Conservation (phyloP, 2,113 vertebrate genomes). For the Microcebus lehilahytsara region DNA sequence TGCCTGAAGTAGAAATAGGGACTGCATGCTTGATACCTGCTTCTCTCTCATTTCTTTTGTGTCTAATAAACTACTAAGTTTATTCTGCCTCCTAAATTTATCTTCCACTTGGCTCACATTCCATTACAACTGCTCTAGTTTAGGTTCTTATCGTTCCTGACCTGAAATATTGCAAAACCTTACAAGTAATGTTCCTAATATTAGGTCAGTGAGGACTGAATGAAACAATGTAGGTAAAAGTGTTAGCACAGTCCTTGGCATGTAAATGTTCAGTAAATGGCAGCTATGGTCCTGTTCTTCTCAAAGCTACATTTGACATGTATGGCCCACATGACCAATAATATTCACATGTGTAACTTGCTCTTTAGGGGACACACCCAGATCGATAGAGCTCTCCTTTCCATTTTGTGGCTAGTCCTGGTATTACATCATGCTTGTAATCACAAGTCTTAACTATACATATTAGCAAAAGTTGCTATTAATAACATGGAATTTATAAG, state of each 20-base stretch:
- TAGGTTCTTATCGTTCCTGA: not conserved
- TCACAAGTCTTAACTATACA: conserved; percentile 11
- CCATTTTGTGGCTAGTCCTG: conserved; percentile 7
- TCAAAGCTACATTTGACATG: not conserved
- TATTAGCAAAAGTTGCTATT: not conserved
- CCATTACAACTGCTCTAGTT: not conserved
- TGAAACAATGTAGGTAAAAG: not conserved
- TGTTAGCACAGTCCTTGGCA: not conserved
- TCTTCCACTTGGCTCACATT: conserved; percentile 31
- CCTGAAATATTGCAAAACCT: conserved; percentile 1
- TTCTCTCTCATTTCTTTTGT: conserved; percentile 1
- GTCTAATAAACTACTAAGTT: not conserved
- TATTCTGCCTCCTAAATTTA: conserved; percentile 14
- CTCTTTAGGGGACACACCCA: not conserved
- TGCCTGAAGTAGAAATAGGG: not conserved
- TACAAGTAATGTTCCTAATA: not conserved
- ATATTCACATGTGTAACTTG: not conserved
- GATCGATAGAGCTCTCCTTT: not conserved
- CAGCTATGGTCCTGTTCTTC: not conserved
- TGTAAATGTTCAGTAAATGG: not conserved
- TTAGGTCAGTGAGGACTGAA: not conserved
- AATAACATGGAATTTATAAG: not conserved
- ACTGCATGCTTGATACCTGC: not conserved
- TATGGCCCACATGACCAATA: not conserved
- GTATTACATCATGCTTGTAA: not conserved